Conservation (phyloP, 2,888 invertebrate genomes). For the Antheraea yamamai region DNA sequence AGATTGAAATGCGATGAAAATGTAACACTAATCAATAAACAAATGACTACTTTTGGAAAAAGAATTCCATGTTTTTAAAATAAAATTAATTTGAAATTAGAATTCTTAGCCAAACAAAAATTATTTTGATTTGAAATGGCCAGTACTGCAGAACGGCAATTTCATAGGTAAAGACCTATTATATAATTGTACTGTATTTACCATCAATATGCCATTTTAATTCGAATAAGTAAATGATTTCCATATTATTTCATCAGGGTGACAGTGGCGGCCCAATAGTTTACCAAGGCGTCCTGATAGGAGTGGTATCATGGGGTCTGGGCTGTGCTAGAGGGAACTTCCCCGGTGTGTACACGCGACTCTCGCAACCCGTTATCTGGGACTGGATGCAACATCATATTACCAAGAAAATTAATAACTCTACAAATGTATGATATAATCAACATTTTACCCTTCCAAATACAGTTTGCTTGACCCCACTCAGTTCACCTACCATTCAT, state of each 20-base stretch:
- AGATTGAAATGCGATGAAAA: too few relatives aligned
- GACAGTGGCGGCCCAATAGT: slow-evolving; percentile 79
- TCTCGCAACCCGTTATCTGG: slow-evolving; percentile 61
- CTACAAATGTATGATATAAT: neutral
- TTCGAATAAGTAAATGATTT: neutral
- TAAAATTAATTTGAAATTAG: too few relatives aligned
- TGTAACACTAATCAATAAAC: too few relatives aligned
- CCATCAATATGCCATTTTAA: neutral
- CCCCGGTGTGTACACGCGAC: slow-evolving; percentile 76
- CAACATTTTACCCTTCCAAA: neutral
- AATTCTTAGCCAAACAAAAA: too few relatives aligned
- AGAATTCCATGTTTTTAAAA: too few relatives aligned
- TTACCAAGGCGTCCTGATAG: slow-evolving; percentile 68
- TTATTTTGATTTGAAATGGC: too few relatives aligned
- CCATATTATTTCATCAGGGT: slow-evolving; percentile 52
- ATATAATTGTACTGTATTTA: too few relatives aligned
- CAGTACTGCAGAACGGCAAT: too few relatives aligned
- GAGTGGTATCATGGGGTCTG: slow-evolving; percentile 78
- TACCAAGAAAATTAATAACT: slow-evolving; percentile 35
- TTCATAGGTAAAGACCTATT: too few relatives aligned
- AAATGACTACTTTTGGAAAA: too few relatives aligned
- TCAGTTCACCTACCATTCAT: too few relatives aligned
- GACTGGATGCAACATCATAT: slow-evolving; percentile 68
- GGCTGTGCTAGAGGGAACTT: slow-evolving; percentile 78
- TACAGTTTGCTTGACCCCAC: neutral